These are phyloP conservation scores for Latrodectus elegans DNA, from an alignment of 2,888 invertebrate genomes.

Conservation along the genomic window DNA sequence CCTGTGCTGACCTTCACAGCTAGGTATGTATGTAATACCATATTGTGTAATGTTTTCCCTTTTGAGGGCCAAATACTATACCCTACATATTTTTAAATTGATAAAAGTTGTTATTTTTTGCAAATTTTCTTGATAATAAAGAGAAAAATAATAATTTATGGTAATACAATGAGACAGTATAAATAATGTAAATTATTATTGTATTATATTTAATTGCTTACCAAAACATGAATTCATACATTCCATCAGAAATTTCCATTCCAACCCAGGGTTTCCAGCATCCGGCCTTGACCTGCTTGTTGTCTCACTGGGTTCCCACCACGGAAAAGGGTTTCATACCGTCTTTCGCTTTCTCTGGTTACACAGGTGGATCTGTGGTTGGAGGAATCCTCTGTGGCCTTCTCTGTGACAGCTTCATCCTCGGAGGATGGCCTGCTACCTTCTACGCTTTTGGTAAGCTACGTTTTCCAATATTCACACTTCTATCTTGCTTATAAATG, in stretches of 20 bases:
- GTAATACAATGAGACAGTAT: too few species aligned
- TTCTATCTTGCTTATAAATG: not conserved
- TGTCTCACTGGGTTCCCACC: slow-evolving; percentile 90
- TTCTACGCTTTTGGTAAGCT: slow-evolving; percentile 86
- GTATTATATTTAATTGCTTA: too few species aligned
- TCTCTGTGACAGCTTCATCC: slow-evolving; percentile 83
- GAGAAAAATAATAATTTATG: too few species aligned
- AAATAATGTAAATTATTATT: too few species aligned
- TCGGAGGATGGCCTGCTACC: slow-evolving; percentile 80
- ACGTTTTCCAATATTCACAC: not conserved
- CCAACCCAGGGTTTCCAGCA: slow-evolving; percentile 83
- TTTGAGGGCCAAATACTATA: too few species aligned
- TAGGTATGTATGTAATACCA: too few species aligned
- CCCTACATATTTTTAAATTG: too few species aligned
- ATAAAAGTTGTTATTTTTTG: too few species aligned
- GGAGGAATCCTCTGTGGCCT: slow-evolving; percentile 86
- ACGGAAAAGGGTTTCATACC: slow-evolving; percentile 86
- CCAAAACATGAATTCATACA: not conserved
- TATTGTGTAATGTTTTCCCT: too few species aligned
- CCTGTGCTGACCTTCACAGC: too few species aligned
- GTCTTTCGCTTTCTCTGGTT: slow-evolving; percentile 88
- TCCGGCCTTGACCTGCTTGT: slow-evolving; percentile 87
- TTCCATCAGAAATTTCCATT: not conserved
- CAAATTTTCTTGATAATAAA: too few species aligned
- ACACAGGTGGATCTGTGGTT: slow-evolving; percentile 88